Evolutionary conservation across 1,140 invertebrate genomes (phyloP).

Genomic region (Rhysida immarginata): DNA sequence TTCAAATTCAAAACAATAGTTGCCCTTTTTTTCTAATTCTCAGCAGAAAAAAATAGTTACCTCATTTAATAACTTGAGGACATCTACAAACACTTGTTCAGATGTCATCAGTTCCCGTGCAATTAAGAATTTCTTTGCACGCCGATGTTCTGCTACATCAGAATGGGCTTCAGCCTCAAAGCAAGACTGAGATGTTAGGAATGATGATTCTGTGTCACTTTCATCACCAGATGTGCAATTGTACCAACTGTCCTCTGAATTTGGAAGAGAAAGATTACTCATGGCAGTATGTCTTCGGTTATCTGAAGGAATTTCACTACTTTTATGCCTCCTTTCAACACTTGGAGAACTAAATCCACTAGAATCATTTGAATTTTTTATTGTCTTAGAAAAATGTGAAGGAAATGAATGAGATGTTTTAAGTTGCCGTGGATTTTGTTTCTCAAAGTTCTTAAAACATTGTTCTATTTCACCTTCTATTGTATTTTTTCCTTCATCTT

Average conservation of each 20-base stretch:
- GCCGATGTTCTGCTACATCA: constrained; percentile 12
- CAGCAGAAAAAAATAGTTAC: no score
- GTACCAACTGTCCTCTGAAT: constrained; percentile 15
- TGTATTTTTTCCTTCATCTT: not conserved
- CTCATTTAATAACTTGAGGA: constrained; percentile 48
- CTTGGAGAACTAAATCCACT: not conserved
- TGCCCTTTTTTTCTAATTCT: no score
- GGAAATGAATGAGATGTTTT: not conserved
- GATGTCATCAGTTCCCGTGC: constrained; percentile 51
- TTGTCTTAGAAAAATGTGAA: not conserved
- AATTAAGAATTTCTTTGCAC: constrained; percentile 34
- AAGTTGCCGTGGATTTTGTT: not conserved
- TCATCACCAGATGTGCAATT: constrained; percentile 15
- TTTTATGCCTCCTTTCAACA: not conserved
- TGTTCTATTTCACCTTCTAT: not conserved
- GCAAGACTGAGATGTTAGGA: not conserved
- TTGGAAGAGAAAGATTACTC: constrained; percentile 1
- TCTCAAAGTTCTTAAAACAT: not conserved
- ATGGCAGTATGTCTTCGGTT: not conserved
- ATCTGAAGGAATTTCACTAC: not conserved
- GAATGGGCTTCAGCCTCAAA: not conserved
- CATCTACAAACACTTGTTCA: constrained; percentile 51
- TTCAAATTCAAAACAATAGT: no score
- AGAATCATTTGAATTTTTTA: not conserved
- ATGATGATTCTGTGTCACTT: constrained; percentile 13